phyloP scores from a whole-genome alignment of 2,888 invertebrate genomes.

The Drosophila parthenogenetica region DNA sequence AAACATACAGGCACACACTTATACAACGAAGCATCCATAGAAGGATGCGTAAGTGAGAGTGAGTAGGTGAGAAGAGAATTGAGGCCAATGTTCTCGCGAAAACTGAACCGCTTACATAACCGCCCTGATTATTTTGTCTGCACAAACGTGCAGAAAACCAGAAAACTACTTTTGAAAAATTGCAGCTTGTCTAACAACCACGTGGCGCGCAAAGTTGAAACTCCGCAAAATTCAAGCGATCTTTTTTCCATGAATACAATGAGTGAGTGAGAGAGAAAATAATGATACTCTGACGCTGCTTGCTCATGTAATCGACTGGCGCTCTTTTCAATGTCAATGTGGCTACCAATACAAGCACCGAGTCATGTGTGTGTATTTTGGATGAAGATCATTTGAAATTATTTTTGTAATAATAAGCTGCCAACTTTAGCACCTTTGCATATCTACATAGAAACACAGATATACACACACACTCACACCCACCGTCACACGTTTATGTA shows the following conservation, averaged over 20 bases:
- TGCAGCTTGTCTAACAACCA: constrained; percentile 64
- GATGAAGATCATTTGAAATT: constrained; percentile 5
- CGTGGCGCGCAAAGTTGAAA: constrained; percentile 60
- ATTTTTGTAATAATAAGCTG: constrained; percentile 14
- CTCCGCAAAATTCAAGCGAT: constrained; percentile 41
- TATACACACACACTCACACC: constrained; percentile 33
- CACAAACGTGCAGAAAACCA: constrained; percentile 14
- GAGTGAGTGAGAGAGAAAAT: constrained; percentile 25
- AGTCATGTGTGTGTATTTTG: not conserved
- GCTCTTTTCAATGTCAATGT: constrained; percentile 67
- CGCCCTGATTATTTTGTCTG: constrained; percentile 26
- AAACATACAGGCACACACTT: not conserved
- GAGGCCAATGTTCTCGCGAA: constrained; percentile 45
- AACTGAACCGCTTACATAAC: constrained; percentile 61
- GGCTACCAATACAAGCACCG: constrained; percentile 26
- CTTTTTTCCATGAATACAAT: constrained; percentile 12
- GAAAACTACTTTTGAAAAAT: constrained; percentile 16
- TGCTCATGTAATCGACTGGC: constrained; percentile 70
- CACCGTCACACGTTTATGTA: constrained; percentile 70
- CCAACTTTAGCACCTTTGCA: constrained; percentile 36
- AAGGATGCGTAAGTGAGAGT: constrained; percentile 21
- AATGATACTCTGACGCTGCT: constrained; percentile 26
- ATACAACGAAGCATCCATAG: not conserved
- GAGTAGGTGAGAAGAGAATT: constrained; percentile 36
- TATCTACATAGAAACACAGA: constrained; percentile 16